phyloP scores from a whole-genome alignment of 2,888 invertebrate species.

The Euphydryas editha region DNA sequence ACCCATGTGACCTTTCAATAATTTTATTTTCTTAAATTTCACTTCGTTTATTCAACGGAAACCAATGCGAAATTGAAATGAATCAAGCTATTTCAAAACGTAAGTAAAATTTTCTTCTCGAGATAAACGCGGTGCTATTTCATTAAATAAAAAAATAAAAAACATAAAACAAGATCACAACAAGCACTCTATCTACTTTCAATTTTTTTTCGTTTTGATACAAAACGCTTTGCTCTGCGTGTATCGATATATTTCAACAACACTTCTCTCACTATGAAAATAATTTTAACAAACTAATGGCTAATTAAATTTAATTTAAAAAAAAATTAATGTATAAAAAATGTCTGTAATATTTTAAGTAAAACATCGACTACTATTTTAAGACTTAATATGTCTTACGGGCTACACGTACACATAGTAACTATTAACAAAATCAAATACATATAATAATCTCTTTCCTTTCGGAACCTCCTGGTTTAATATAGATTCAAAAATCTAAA shows the following conservation, averaged over 20 bases:
- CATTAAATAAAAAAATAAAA: constrained; percentile 8
- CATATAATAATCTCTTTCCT: too few species aligned
- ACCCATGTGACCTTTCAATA: background rate
- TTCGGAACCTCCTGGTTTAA: too few species aligned
- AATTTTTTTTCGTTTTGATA: constrained; percentile 16
- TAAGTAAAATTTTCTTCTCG: background rate
- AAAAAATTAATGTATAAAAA: too few species aligned
- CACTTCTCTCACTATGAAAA: background rate
- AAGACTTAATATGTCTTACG: too few species aligned
- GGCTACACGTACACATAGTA: too few species aligned
- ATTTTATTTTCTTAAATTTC: background rate
- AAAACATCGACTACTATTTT: too few species aligned
- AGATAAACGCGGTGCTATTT: constrained; percentile 14
- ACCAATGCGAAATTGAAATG: constrained; percentile 1
- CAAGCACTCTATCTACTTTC: constrained; percentile 18
- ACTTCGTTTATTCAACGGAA: background rate
- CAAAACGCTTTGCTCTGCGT: constrained; percentile 4
- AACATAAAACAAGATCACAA: constrained; percentile 15
- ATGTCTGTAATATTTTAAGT: too few species aligned
- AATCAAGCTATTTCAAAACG: constrained; percentile 7
- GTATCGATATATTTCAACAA: constrained; percentile 20
- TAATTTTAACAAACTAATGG: background rate
- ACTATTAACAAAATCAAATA: too few species aligned
- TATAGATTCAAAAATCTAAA: too few species aligned
- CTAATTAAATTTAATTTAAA: too few species aligned